Base-by-base conservation (phyloP, 2,113 vertebrate species). In the Platanista minor region DNA sequence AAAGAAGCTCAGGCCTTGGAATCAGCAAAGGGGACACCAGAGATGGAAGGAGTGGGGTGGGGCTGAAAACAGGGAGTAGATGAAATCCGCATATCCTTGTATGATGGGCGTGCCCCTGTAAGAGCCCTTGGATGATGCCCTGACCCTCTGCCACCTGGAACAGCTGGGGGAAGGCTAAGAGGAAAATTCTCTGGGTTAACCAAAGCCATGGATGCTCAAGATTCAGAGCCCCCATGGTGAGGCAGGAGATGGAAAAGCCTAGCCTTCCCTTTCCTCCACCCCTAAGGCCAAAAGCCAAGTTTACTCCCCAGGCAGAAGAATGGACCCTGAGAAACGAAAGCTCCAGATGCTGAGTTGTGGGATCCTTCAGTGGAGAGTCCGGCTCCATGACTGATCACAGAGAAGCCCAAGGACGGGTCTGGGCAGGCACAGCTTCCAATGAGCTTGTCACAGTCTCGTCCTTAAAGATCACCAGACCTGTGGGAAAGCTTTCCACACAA, bases 161-260 rank as follows among this genome's bases (percentile, higher is more conserved):
- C 41, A 93, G 71, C 49, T 1, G 46, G 5, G 3, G 39, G 20
- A 33, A 25, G 41, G 25, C 17, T 39, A 27, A 11, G 6, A 46
- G 21, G 61, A 6, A 36, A 33, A 5, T 0, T 4, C 85, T 29
- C 59, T 0, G 6, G 23, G 15, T 52, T 36, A 43, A 43, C 67
- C 14, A n/a, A 66, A 25, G 29, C 61, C 31, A 2, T 0, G 1
- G n/a, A 43, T 43, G 36, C 21, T 2, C 31, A 15, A 25, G n/a
- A 27, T 17, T 33, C 54, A 36, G 31, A 78, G 3, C 6, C 41
- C 8, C 36, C 25, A 4, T 0, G 0, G 0, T 13, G n/a, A 83
- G 7, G 15, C 1, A 4, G 4, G 29, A 66, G 33, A 80, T 4
- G 3, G 62, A 31, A 84, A 62, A 15, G n/a, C 25, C 67, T 1